Evolutionary conservation across 2,113 vertebrate species (phyloP), one percentile per base, ranked within the genome.

Genomic region (Paradoxurus hermaphroditus): DNA sequence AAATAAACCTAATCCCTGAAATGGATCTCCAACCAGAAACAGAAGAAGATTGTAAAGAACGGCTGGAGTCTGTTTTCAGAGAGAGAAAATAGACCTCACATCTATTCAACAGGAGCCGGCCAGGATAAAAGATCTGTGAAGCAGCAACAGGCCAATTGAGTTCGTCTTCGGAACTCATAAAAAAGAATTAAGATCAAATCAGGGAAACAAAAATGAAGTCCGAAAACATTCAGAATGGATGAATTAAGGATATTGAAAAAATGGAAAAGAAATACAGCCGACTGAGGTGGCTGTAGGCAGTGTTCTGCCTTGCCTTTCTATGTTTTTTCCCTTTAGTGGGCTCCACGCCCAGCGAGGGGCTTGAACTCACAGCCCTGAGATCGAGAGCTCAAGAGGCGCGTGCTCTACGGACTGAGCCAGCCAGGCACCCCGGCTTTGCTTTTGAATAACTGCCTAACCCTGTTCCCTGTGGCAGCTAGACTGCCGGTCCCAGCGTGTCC

Each of bases 51-150:
- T 85, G 59, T 59, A 72, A 78, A 95, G 88, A 82, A 46, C 65
- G 75, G n/a, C 59, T 44, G 59, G 94, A 94, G 79, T 79, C 82
- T 46, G 39, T 59, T 98, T 96, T 90, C 95, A 96, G 90, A 46
- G 46, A 89, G 51, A 46, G 25, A 36, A 84, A 73, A 84, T 49
- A 83, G 83, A 29, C 23, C 10, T 67, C n/a, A 1, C 65, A 93
- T 94, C 51, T 86, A 9, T 92, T 90, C 92, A 79, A 70, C 79
- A 87, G 16, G 78, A 68, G 90, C 65, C 1, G 7, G 29, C 70
- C 34, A 85, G 83, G 19, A 31, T 82, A 84, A 81, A 59, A 72
- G 87, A 56, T 63, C 81, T 79, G 41, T 63, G 90, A 84, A 68
- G 84, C 16, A 46, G 41, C 49, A 34, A 21, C 7, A 78, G 68